Evolutionary conservation across 2,888 invertebrate species (phyloP).

Genomic region (Diadegma fenestrale): DNA sequence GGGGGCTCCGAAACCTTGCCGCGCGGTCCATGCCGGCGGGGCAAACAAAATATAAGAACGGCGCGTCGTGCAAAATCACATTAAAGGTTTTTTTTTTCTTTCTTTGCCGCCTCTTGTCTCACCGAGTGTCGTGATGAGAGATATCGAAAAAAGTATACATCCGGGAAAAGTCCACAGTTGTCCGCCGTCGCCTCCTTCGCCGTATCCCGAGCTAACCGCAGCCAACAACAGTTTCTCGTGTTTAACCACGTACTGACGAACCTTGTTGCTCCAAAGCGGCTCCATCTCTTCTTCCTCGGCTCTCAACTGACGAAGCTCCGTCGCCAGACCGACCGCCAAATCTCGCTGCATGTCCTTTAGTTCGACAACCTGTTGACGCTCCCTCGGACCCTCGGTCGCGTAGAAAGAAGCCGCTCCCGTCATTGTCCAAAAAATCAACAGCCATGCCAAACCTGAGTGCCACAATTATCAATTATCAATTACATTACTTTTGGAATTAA

Average conservation of each 20-base stretch:
- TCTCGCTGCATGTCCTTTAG: conserved; percentile 87
- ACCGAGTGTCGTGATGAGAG: conserved; percentile 91
- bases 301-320: conserved; percentile 87
- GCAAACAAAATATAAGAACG: conserved; percentile 64
- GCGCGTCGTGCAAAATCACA: no score
- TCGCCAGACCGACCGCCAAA: conserved; percentile 88
- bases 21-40: conserved; percentile 39
- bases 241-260: conserved; percentile 86
- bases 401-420: conserved; percentile 88
- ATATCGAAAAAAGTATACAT: conserved; percentile 89
- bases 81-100: no score
- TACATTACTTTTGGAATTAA: background rate
- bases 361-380: conserved; percentile 86
- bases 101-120: conserved; percentile 55
- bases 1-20: conserved; percentile 90
- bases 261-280: conserved; percentile 88
- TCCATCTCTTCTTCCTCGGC: conserved; percentile 84
- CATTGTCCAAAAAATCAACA: conserved; percentile 88
- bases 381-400: conserved; percentile 89
- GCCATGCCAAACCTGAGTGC: conserved; percentile 87
- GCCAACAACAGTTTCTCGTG: conserved; percentile 88
- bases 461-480: background rate
- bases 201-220: conserved; percentile 86
- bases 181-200: conserved; percentile 86
- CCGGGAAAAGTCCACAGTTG: conserved; percentile 90